Base-by-base conservation (phyloP, 2,888 invertebrate species). In the Branchellion lobata region DNA sequence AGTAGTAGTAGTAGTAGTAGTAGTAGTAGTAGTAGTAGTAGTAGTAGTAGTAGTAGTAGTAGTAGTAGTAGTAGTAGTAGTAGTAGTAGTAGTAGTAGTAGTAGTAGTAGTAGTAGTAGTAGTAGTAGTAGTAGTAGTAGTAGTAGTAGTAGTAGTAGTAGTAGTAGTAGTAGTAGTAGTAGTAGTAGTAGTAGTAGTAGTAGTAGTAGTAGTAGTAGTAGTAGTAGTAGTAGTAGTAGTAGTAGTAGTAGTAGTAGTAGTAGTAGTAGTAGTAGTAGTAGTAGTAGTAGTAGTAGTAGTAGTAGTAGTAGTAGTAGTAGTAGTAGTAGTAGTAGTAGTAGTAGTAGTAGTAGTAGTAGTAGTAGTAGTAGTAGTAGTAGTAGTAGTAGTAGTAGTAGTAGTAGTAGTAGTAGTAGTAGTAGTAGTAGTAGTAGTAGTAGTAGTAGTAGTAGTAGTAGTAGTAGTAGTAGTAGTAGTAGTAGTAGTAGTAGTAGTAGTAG, bases 131-230 rank as follows among this genome's bases (percentile, higher is more conserved):
- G 68, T 68, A 68, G 68, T 68, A 68, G 68, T 68, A 68, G 68
- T 68, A 68, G 68, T 68, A 68, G 68, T 68, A 68, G 68, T 68
- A 68, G 68, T 68, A 68, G 68, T 68, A 68, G 68, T 68, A 69
- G 18, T 31, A 31, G 14, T 69, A 69, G 14, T 82, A 92, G 92
- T 83, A 91, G 91, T 86, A 93, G 68, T 68, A 68, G 68, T 68
- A 68, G 68, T 68, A 68, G 68, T 68, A 68, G 14, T 68, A 68
- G 14, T n/a, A n/a, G 8, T 14, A 68, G 24, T n/a, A 68, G 14
- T 68, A 68, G 8, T 14, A 68, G 24, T 68, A 68, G 24, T n/a
- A 68, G 18, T 68, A 68, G 24, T 14, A 68, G 24, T 14, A 68
- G 24, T 8, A 8, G 24, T 68, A 68, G 11, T 68, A 68, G 24